Evolutionary conservation across 2,888 invertebrate species (phyloP).

Genomic region (Punctoribates punctum): DNA sequence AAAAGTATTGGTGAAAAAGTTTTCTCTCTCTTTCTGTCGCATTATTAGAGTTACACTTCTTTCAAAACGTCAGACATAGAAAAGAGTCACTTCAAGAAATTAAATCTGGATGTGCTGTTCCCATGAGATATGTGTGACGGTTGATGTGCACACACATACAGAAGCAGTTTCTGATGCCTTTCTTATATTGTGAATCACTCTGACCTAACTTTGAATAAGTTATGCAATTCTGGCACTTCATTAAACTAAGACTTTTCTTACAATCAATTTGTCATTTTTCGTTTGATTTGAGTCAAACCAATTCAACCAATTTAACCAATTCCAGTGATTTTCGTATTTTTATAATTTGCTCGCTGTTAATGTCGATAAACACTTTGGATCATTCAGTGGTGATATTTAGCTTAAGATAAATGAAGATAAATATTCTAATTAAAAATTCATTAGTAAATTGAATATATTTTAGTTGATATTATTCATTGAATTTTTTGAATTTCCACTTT

Average conservation of each 20-base stretch:
- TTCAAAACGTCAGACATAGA: constrained; percentile 34
- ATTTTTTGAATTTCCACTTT: neutral
- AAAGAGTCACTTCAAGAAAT: constrained; percentile 39
- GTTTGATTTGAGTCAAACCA: neutral
- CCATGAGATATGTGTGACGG: constrained; percentile 36
- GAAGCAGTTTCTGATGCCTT: neutral
- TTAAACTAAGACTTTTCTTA: neutral
- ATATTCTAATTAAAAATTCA: constrained; percentile 6
- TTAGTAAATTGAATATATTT: neutral
- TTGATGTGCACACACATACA: constrained; percentile 17
- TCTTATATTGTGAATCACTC: neutral
- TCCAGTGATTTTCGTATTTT: neutral
- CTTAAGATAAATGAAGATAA: neutral
- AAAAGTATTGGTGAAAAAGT: constrained; percentile 13
- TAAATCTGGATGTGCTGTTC: constrained; percentile 37
- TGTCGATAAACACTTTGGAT: too few relatives aligned
- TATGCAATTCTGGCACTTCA: constrained; percentile 10
- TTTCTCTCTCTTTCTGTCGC: constrained; percentile 10
- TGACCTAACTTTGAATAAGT: constrained; percentile 17
- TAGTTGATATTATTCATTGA: neutral
- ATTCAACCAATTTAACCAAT: neutral
- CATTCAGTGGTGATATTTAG: too few relatives aligned
- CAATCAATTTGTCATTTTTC: neutral
- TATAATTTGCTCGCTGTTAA: too few relatives aligned
- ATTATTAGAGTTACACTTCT: constrained; percentile 29